A percentile compares a stretch with the other conserved stretches of the same genome.
These are phyloP conservation scores for Paralvinella palmiformis DNA, from an alignment of 1,140 invertebrate genomes.

Conservation along the genomic window DNA sequence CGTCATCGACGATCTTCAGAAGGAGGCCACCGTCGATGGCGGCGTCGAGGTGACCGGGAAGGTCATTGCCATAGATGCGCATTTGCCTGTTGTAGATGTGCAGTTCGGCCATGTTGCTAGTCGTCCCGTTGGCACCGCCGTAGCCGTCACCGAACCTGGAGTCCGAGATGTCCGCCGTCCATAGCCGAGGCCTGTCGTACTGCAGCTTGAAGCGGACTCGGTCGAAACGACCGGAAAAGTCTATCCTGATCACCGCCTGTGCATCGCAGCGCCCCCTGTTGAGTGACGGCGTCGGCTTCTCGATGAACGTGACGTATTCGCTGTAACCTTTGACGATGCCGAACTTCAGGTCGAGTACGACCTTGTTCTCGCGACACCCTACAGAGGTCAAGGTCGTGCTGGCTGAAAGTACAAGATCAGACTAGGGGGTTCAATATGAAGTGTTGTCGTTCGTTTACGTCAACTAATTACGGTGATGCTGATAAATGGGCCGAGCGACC, in stretches of 20 bases:
- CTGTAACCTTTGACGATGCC: constrained; percentile 44
- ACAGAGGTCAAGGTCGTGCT: no score
- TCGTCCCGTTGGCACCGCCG: constrained; percentile 38
- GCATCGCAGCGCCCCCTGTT: constrained; percentile 27
- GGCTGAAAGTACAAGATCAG: no score
- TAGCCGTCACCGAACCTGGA: constrained; percentile 39
- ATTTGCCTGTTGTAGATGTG: constrained; percentile 44
- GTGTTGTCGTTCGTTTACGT: no score
- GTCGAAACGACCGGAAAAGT: constrained; percentile 32
- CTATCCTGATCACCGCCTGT: constrained; percentile 43
- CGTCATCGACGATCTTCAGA: constrained; percentile 30
- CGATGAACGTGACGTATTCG: constrained; percentile 37
- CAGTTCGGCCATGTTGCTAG: constrained; percentile 40
- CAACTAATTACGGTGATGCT: no score
- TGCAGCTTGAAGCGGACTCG: constrained; percentile 34
- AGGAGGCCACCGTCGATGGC: constrained; percentile 39
- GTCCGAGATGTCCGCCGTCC: constrained; percentile 46
- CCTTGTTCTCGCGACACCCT: no score
- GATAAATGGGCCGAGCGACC: no score
- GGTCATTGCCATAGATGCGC: constrained; percentile 39
- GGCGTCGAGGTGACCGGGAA: constrained; percentile 40
- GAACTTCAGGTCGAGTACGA: constrained; percentile 34
- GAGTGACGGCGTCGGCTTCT: constrained; percentile 25
- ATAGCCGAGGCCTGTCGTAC: constrained; percentile 41
- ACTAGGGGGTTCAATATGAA: no score